phyloP scores from a whole-genome alignment of 2,888 invertebrate genomes.

The Sarcophaga carnaria region DNA sequence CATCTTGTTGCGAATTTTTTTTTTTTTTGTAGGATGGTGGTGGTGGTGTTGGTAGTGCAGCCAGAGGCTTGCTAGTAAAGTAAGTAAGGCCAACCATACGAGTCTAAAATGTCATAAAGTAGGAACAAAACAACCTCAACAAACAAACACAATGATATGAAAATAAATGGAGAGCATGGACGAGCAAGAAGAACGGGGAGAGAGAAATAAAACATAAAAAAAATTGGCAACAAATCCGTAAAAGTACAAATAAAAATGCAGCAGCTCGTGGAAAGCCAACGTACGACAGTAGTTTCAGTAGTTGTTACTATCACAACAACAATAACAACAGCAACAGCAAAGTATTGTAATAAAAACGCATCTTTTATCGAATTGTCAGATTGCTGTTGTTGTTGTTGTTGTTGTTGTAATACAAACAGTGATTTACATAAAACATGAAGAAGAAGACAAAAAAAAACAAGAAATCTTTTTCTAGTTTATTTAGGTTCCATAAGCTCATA shows the following conservation, averaged over 20 bases:
- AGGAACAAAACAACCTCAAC: conserved; percentile 16
- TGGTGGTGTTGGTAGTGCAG: not conserved
- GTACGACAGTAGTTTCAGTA: not conserved
- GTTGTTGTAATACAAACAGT: not conserved
- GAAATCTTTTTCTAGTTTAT: not conserved
- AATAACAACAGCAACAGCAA: not conserved
- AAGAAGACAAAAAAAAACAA: not conserved
- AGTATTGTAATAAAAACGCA: conserved; percentile 11
- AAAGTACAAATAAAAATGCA: conserved; percentile 51
- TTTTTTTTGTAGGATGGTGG: too few species aligned
- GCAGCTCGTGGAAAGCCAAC: not conserved
- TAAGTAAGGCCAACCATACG: not conserved
- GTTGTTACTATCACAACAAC: conserved; percentile 9
- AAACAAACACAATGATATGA: conserved; percentile 1
- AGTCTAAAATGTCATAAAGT: conserved; percentile 9
- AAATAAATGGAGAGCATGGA: not conserved
- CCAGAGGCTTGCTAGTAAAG: not conserved
- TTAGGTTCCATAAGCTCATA: not conserved
- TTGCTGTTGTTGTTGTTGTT: not conserved
- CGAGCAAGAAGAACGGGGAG: not conserved
- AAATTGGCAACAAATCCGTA: conserved; percentile 66
- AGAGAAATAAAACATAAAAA: conserved; percentile 42
- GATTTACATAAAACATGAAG: conserved; percentile 50
- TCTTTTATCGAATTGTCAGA: conserved; percentile 50
- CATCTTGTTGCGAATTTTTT: not conserved